Evolutionary conservation across 2,888 invertebrate species (phyloP).

Genomic region (Agrotis puta): DNA sequence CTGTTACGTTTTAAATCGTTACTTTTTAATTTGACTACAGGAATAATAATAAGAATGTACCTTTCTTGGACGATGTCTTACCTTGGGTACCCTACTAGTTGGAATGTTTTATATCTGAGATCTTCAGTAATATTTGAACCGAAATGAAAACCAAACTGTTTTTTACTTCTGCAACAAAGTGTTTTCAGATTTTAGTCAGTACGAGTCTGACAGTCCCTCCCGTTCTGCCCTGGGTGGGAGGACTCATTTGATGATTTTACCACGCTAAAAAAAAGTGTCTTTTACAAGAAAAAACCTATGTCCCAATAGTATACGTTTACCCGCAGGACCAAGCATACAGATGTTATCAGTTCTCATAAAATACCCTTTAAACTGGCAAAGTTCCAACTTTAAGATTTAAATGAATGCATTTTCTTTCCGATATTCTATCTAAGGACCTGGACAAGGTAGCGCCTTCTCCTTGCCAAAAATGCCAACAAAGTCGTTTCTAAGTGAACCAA

Average conservation of each 20-base stretch:
- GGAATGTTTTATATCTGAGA: background rate
- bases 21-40: constrained; percentile 49
- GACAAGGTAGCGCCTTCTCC: background rate
- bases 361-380: constrained; percentile 23
- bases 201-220: too few relatives aligned
- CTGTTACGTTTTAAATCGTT: constrained; percentile 53
- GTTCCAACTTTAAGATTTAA: constrained; percentile 39
- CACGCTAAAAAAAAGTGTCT: too few relatives aligned
- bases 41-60: constrained; percentile 19
- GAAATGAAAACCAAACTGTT: too few relatives aligned
- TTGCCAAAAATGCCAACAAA: constrained; percentile 1
- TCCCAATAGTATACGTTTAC: background rate
- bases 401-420: constrained; percentile 32
- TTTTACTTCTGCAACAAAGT: too few relatives aligned
- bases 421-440: constrained; percentile 11
- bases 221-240: too few relatives aligned
- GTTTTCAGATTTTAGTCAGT: too few relatives aligned
- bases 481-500: background rate
- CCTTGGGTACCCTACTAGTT: background rate
- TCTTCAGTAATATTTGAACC: too few relatives aligned
- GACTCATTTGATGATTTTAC: too few relatives aligned
- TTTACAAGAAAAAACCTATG: too few relatives aligned
- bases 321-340: constrained; percentile 5
- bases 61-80: background rate
- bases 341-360: constrained; percentile 33